Evolutionary conservation across 2,113 vertebrate species (phyloP).

Genomic region (Protobothrops flavoviridis): DNA sequence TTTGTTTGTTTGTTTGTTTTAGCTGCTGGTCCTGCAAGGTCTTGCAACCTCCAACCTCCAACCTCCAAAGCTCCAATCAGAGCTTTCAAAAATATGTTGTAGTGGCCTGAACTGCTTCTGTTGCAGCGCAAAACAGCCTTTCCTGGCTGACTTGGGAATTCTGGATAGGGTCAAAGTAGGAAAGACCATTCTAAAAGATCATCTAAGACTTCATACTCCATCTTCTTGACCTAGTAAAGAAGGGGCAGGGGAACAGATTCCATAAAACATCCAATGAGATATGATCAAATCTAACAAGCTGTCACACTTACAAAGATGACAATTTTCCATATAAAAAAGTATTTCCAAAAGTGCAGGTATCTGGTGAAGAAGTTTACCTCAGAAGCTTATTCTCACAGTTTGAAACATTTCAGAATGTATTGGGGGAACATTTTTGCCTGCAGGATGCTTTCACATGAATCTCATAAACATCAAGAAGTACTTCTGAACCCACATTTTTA

Average conservation of each 20-base stretch:
- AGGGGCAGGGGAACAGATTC: neutral
- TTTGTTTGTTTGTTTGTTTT: neutral
- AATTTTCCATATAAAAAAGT: neutral
- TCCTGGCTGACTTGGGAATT: neutral
- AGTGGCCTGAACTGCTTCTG: neutral
- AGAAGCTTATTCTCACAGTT: neutral
- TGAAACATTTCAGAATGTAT: neutral
- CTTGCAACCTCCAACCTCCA: neutral
- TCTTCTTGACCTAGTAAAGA: neutral
- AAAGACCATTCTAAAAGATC: neutral
- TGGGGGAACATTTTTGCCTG: too few relatives aligned
- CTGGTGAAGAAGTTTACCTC: neutral
- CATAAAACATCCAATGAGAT: neutral
- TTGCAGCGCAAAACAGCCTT: neutral
- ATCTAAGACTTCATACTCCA: neutral
- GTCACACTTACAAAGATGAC: neutral
- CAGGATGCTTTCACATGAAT: too few relatives aligned
- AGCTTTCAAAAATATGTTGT: neutral
- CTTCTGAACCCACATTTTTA: neutral
- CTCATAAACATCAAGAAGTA: neutral
- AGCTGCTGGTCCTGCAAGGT: slow-evolving; percentile 1
- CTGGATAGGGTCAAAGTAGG: neutral
- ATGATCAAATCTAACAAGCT: neutral
- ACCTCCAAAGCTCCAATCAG: too few relatives aligned
- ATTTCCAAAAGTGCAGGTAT: neutral